Base-by-base conservation (phyloP, 2,797 vertebrate species). In the Sebastes taczanowskii region DNA sequence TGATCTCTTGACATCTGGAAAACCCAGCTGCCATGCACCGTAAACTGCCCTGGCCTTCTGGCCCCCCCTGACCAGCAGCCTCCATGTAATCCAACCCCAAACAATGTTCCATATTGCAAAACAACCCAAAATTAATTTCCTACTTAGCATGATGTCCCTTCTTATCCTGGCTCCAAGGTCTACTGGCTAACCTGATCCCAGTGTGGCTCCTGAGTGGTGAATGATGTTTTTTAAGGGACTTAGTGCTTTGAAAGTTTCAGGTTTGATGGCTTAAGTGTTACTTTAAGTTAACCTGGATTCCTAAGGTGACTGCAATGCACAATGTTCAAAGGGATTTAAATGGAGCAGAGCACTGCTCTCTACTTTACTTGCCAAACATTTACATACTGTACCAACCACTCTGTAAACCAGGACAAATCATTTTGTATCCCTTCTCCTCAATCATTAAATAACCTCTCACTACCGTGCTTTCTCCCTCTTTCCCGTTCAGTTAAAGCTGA, bases 281-380 rank as follows among this genome's bases (percentile, higher is more conserved):
- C 61, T 82, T 71, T 67, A 42, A 53, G 16, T 30, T n/a, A 73
- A 70, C 58, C 58, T 74, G 42, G 38, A 62, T 68, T 72, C 75
- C 64, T 78, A 56, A 75, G 23, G 46, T 65, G 60, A 59, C 74
- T 49, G 59, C 64, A 76, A 56, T 80, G 70, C 34, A 72, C 20
- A 67, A 29, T 27, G 59, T 82, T 79, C 68, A 67, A 69, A 64
- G 29, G 29, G 65, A 75, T 81, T 77, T 80, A 74, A 84, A 76
- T 52, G 77, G 60, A 68, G 73, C 30, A 56, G 59, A 42, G 64
- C 42, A 32, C 18, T 34, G 64, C 66, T 55, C 42, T 62, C 56
- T 74, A 30, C 77, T 80, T 81, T 72, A 23, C 74, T 80, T 59
- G 79, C 71, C 66, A 89, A 89, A 87, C 83, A 89, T 90, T 91